phyloP scores from a whole-genome alignment of 2,888 invertebrate species.

The Caenorhabditis sp. region DNA sequence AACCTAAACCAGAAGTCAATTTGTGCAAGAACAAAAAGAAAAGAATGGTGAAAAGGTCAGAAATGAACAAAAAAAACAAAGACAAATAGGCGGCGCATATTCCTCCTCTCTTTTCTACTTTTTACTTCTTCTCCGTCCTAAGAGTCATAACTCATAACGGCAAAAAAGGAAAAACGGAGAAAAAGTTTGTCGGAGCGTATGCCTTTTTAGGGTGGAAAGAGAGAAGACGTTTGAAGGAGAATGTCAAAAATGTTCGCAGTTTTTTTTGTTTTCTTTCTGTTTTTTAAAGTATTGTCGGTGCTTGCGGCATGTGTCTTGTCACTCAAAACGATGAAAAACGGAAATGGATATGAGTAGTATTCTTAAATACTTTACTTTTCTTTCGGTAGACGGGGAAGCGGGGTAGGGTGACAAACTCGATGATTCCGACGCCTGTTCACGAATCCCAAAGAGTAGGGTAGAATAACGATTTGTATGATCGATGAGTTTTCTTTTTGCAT shows the following conservation, averaged over 20 bases:
- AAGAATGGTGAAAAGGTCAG: slow-evolving; percentile 23
- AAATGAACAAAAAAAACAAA: slow-evolving; percentile 36
- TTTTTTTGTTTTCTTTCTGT: slow-evolving; percentile 23
- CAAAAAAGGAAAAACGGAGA: slow-evolving; percentile 11
- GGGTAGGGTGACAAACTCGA: no score
- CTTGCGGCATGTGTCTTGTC: slow-evolving; percentile 17
- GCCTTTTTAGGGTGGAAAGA: slow-evolving; percentile 20
- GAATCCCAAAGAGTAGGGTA: no score
- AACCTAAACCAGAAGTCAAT: slow-evolving; percentile 19
- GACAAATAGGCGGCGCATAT: slow-evolving; percentile 24
- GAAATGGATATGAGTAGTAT: slow-evolving; percentile 24
- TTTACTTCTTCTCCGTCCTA: slow-evolving; percentile 18
- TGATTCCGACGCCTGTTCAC: no score
- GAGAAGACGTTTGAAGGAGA: slow-evolving; percentile 29
- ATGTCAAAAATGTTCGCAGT: slow-evolving; percentile 29
- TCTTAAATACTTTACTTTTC: neutral
- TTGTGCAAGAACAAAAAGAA: neutral
- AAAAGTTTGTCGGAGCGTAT: slow-evolving; percentile 47
- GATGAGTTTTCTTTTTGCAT: no score
- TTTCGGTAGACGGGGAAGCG: no score
- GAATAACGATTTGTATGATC: no score
- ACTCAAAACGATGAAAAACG: slow-evolving; percentile 27
- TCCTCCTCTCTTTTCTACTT: neutral
- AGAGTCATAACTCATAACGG: slow-evolving; percentile 58
- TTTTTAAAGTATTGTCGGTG: slow-evolving; percentile 20